A percentile compares a stretch with the other conserved stretches of the same genome.
Evolutionary conservation across 2,797 vertebrate genomes (phyloP).

Genomic region (Chiroxiphia lanceolata): DNA sequence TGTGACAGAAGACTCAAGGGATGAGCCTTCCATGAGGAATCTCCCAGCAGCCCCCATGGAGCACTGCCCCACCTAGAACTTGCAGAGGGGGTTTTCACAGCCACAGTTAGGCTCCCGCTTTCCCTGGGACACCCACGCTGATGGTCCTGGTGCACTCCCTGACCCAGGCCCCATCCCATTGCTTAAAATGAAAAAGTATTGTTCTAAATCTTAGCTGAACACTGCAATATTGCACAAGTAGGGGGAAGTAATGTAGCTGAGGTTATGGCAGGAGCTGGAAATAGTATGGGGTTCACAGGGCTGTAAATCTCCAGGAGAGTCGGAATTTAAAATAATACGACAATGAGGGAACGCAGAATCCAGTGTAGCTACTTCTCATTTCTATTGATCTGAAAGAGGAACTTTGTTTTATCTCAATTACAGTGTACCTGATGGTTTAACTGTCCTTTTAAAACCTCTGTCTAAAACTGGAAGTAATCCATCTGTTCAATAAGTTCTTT

Average conservation of each 20-base stretch:
- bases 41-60: background rate
- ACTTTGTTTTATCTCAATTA: conserved; percentile 42
- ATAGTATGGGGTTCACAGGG: conserved; percentile 29
- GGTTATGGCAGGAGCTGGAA: conserved; percentile 52
- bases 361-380: conserved; percentile 66
- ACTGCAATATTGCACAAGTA: conserved; percentile 20
- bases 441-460: conserved; percentile 6
- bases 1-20: background rate
- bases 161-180: background rate
- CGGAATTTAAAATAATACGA: conserved; percentile 30
- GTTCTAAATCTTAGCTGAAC: conserved; percentile 7
- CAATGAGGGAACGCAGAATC: background rate
- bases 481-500: background rate
- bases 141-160: accelerated
- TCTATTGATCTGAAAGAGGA: conserved; percentile 68
- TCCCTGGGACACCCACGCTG: accelerated
- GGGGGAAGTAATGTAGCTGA: conserved; percentile 48
- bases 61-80: accelerated
- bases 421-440: conserved; percentile 60
- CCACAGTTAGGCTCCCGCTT: accelerated
- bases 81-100: background rate
- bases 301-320: conserved; percentile 65
- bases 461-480: conserved; percentile 16
- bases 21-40: background rate
- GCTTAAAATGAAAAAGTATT: background rate